These are phyloP conservation scores for Drosophila birchii DNA, from an alignment of 2,888 invertebrate genomes.

Conservation along the genomic window DNA sequence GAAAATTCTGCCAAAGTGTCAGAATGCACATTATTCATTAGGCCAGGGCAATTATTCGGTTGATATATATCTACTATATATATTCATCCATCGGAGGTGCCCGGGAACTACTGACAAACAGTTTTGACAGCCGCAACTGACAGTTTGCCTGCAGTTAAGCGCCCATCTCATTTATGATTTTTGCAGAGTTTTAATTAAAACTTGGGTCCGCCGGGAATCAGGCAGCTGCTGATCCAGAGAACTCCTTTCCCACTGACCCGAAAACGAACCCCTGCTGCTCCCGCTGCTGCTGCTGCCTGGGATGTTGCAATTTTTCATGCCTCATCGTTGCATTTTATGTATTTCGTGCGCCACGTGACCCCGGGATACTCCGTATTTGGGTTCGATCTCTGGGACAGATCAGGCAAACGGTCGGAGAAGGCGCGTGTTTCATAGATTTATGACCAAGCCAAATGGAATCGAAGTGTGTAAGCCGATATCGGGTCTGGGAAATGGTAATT, in stretches of 20 bases:
- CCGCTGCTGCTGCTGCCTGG: constrained; percentile 2
- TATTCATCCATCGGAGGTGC: constrained; percentile 39
- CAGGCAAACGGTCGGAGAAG: constrained; percentile 17
- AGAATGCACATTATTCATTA: constrained; percentile 45
- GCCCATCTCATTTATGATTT: constrained; percentile 26
- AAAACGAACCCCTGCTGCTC: constrained; percentile 22
- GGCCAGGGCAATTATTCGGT: constrained; percentile 58
- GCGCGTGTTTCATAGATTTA: constrained; percentile 38
- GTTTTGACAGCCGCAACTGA: constrained; percentile 24
- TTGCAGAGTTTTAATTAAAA: constrained; percentile 43
- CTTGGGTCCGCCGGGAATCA: not conserved
- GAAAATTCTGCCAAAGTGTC: constrained; percentile 63
- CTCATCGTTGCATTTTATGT: constrained; percentile 46
- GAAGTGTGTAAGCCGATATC: constrained; percentile 27
- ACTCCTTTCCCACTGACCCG: constrained; percentile 19
- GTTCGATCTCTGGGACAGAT: constrained; percentile 21
- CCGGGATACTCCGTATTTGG: constrained; percentile 5
- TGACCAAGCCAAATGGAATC: constrained; percentile 28
- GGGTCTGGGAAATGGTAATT: constrained; percentile 20
- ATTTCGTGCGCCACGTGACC: constrained; percentile 45
- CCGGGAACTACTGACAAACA: constrained; percentile 44
- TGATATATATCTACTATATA: constrained; percentile 59
- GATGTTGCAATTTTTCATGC: constrained; percentile 60
- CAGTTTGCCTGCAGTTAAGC: constrained; percentile 20
- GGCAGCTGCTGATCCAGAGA: constrained; percentile 18